Base-by-base conservation (phyloP, 2,797 vertebrate species). In the Acanthurus lineatus region DNA sequence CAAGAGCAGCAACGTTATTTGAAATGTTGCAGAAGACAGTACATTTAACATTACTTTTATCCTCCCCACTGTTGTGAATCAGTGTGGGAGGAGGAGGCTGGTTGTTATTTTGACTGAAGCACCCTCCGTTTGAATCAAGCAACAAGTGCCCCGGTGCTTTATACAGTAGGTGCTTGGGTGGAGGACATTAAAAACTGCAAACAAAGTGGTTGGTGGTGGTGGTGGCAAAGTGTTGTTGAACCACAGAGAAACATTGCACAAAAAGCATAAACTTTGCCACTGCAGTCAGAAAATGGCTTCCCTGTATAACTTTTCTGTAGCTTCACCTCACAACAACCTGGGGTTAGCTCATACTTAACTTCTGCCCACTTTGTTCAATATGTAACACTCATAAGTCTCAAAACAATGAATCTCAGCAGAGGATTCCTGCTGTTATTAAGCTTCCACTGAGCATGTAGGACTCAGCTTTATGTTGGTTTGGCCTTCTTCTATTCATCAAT, bases 41-140 rank as follows among this genome's bases (percentile, higher is more conserved):
- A 70, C 69, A 62, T 60, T 66, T 35, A 53, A 42, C 69, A 60
- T 73, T 38, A 20, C 69, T 73, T 81, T 67, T 6, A 68, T 84
- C 69, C 69, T 71, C 54, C 52, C 49, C n/a, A 53, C n/a, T 6
- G 4, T 14, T 78, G 45, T 75, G 73, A 74, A 77, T 83, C 42
- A 52, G 42, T 75, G 80, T 84, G 69, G 73, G 82, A 69, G 82
- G 72, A 88, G 59, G 73, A 88, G 79, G 79, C 49, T 68, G 73
- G 40, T 73, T 78, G 62, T 73, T 76, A 71, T 88, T 88, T 81
- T 83, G 67, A 76, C 48, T 82, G 79, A 88, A 86, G 83, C 77
- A 83, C 79, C 38, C 79, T 79, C 59, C 25, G 62, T 87, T 79
- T 71, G 48, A 80, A 74, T 81, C 65, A 75, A 82, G 82, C 83